Evolutionary conservation across 2,797 vertebrate genomes (phyloP), one percentile per base, ranked within the genome.

Genomic region (Falco biarmicus): DNA sequence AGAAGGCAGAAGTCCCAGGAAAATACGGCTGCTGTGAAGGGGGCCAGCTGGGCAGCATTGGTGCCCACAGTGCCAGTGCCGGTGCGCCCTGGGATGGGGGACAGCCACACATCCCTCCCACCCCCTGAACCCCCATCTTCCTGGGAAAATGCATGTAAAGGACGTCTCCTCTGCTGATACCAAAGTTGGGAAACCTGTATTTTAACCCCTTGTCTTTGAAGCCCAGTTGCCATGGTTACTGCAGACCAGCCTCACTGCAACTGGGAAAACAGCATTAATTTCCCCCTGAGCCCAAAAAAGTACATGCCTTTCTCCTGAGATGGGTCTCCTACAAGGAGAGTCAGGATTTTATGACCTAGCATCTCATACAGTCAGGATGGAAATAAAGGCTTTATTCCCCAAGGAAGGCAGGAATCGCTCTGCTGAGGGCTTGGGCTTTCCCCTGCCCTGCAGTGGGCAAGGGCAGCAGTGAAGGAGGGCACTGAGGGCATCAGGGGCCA

Each of bases 21-120:
- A 31, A 32, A 7, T 21, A 13, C 5, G 41, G 68, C 65, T 61
- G 85, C 64, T 26, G 43, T 45, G 43, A 45, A 45, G 43, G 43
- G 17, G 43, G 43, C 17, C 43, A 45, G 43, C 43, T 18, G 17
- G 43, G 43, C 43, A 18, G 43, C 43, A 45, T 45, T 17, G 8
- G 28, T 11, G 48, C 60, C 39, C 53, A 14, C 26, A 5, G 1
- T 2, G 3, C 39, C 7, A 45, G 43, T 19, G 17, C 43, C 43
- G 8, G 43, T 8, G 18, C 17, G 43, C 43, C 43, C 17, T 19
- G 9, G 15, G 8, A 66, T 45, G 17, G 1, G 1, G 34, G 24
- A n/a, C 14, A 65, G 53, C 69, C 22, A 8, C 1, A 0, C 0
- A 1, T 15, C 6, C 21, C 28, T 21, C 9, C 0, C 0, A 21